Conservation (phyloP, 2,888 invertebrate species). For the Herminia tarsipennalis region DNA sequence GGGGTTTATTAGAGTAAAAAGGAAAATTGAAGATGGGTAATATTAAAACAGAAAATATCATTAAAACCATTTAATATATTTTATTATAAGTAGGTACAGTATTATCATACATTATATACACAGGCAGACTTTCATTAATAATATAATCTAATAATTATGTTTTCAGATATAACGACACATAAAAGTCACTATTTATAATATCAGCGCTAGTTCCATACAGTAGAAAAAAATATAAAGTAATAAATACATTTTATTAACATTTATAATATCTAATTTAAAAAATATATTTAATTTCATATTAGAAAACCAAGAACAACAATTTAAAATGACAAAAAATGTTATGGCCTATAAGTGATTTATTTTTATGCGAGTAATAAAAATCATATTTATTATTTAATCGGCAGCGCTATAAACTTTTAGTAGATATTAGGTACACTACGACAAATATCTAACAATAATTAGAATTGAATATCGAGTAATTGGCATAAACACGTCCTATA, state of each 20-base stretch:
- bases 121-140: conserved; percentile 54
- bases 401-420: conserved; percentile 19
- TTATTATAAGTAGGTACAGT: conserved; percentile 71
- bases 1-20: background rate
- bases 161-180: conserved; percentile 58
- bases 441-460: conserved; percentile 43
- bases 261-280: conserved; percentile 4
- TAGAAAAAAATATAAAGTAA: conserved; percentile 18
- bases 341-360: conserved; percentile 1
- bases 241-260: conserved; percentile 18
- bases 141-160: conserved; percentile 37
- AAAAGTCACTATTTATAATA: conserved; percentile 49
- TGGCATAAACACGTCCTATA: conserved; percentile 47
- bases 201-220: conserved; percentile 32
- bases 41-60: conserved; percentile 27
- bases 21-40: background rate
- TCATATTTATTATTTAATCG: conserved; percentile 22
- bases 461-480: conserved; percentile 49
- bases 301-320: conserved; percentile 10
- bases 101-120: conserved; percentile 80
- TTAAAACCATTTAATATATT: conserved; percentile 71
- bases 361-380: conserved; percentile 9
- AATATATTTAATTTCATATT: background rate
- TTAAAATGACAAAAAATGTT: conserved; percentile 10
- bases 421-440: conserved; percentile 31